Conservation (phyloP, 2,797 vertebrate genomes). For the Enteromius argenteus region DNA sequence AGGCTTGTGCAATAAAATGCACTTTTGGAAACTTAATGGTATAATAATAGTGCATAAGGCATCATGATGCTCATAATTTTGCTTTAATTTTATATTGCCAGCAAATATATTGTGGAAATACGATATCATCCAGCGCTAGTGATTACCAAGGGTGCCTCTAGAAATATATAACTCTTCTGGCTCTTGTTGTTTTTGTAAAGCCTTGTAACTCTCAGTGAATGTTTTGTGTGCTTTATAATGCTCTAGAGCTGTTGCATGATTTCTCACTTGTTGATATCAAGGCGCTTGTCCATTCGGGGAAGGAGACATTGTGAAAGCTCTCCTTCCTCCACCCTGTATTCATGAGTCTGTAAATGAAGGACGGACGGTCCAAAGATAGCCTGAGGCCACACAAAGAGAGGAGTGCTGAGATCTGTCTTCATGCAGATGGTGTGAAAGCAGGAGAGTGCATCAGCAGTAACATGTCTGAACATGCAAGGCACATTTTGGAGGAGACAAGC, state of each 20-base stretch:
- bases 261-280: background rate
- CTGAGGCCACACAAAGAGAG: conserved; percentile 48
- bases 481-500: conserved; percentile 57
- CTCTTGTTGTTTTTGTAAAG: background rate
- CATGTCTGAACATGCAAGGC: conserved; percentile 67
- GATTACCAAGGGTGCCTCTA: background rate
- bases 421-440: conserved; percentile 42
- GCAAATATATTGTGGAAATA: background rate
- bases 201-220: background rate
- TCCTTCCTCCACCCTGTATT: conserved; percentile 40
- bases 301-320: conserved; percentile 9
- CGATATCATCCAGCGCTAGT: background rate
- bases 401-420: conserved; percentile 18
- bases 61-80: background rate
- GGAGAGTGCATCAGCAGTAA: conserved; percentile 59
- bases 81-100: background rate
- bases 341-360: conserved; percentile 33
- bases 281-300: background rate
- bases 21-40: background rate
- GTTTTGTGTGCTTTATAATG: background rate
- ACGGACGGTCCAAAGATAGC: conserved; percentile 50
- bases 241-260: background rate
- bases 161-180: background rate
- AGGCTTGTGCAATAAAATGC: background rate
- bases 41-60: background rate